Base-by-base conservation (phyloP, 2,797 vertebrate genomes). In the Gastrophryne carolinensis region DNA sequence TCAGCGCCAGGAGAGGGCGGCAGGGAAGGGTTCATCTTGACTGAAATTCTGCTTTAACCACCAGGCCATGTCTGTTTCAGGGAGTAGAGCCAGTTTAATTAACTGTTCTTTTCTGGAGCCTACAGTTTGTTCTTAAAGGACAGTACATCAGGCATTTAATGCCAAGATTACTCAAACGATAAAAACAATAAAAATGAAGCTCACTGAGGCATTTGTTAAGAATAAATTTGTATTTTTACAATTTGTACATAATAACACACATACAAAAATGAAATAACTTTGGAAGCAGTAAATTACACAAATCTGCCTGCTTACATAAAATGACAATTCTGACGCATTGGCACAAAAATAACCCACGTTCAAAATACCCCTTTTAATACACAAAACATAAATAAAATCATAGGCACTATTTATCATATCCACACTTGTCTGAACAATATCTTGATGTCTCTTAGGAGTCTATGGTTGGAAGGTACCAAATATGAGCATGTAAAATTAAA, bases 361-460 rank as follows among this genome's bases (percentile, higher is more conserved):
- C 87, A 91, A 92, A 93, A 93, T 86, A 85, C 83, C 85, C 81
- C 34, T 23, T 78, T 87, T 87, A 90, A 92, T 88, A 91, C 85
- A 85, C 85, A 90, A 90, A 90, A 90, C 92, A 89, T 88, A 90
- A 92, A 91, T 83, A 87, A 96, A 98, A 96, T 96, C 92, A 96
- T 96, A 99, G 97, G 97, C 96, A 98, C 98, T 98, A 93, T 92
- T 95, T 88, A 89, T 89, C 85, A 91, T 90, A 90, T 87, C 85
- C 68, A 6, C 85, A 80, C 83, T 82, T 85, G 79, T 86, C 84
- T 82, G 87, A 82, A 82, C 79, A 84, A 87, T 76, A 82, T 84
- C 81, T 85, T 58, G 10, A 83, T 82, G 83, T 87, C 32, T 17
- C n/a, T 69, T 17, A 53, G 39, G 27, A 10, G 34, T 39, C 35